phyloP scores from a whole-genome alignment of 2,888 invertebrate species.

The Margaritifera margaritifera region DNA sequence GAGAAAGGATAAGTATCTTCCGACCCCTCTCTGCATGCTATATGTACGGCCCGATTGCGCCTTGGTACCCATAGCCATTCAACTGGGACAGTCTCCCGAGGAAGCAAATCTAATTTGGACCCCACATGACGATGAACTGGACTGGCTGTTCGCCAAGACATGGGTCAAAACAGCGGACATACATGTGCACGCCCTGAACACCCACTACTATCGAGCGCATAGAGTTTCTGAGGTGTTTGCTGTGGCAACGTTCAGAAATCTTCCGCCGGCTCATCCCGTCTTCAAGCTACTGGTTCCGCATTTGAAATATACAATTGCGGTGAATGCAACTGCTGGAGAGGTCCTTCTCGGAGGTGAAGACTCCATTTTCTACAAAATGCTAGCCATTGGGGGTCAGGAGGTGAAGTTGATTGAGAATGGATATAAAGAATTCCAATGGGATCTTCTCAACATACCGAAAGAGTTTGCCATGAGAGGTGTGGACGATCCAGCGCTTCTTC shows the following conservation, averaged over 20 bases:
- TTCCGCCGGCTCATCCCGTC: constrained; percentile 33
- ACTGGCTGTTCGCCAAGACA: constrained; percentile 33
- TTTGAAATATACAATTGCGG: constrained; percentile 25
- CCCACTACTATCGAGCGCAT: constrained; percentile 29
- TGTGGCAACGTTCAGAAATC: constrained; percentile 24
- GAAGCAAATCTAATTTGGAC: constrained; percentile 36
- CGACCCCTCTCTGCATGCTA: constrained; percentile 31
- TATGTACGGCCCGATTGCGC: constrained; percentile 21
- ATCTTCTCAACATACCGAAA: constrained; percentile 22
- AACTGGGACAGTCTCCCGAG: constrained; percentile 26
- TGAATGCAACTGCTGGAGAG: constrained; percentile 27
- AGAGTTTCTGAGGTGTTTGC: constrained; percentile 27
- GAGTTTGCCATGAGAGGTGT: constrained; percentile 27
- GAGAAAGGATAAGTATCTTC: constrained; percentile 9
- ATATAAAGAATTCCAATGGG: constrained; percentile 21
- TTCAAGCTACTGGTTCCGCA: constrained; percentile 32
- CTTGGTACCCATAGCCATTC: constrained; percentile 37
- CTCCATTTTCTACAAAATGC: constrained; percentile 25
- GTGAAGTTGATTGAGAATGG: constrained; percentile 8
- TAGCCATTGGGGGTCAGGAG: constrained; percentile 21
- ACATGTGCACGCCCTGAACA: constrained; percentile 29
- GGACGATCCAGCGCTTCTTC: constrained; percentile 22
- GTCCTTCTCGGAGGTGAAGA: constrained; percentile 27
- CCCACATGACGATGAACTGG: constrained; percentile 26
- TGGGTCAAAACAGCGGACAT: constrained; percentile 32